Evolutionary conservation across 2,797 vertebrate genomes (phyloP).

Genomic region (Pelobates cultripes): DNA sequence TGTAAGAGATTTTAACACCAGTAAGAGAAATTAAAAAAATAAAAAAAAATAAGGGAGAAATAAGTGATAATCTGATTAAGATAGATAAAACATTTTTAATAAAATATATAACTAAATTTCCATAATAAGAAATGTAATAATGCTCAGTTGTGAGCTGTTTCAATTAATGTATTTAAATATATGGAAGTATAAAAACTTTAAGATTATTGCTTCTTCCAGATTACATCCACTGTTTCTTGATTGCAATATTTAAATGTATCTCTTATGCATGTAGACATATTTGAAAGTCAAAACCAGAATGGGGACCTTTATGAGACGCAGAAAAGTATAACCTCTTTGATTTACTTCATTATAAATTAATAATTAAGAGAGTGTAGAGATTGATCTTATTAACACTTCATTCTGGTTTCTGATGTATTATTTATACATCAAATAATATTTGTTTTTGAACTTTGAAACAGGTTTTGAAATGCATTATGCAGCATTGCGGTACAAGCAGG

Average conservation of each 20-base stretch:
- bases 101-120: too few relatives aligned
- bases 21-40: too few relatives aligned
- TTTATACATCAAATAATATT: slow-evolving; percentile 42
- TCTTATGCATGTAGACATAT: neutral
- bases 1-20: too few relatives aligned
- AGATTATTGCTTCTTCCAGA: neutral
- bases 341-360: slow-evolving; percentile 43
- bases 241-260: neutral
- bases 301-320: slow-evolving; percentile 10
- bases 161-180: neutral
- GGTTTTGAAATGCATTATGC: slow-evolving; percentile 29
- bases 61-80: too few relatives aligned
- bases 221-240: neutral
- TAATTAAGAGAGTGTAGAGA: slow-evolving; percentile 36
- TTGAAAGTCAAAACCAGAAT: slow-evolving; percentile 8
- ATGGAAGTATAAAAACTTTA: neutral
- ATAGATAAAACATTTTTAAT: too few relatives aligned
- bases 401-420: slow-evolving; percentile 43
- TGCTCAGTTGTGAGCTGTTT: too few relatives aligned
- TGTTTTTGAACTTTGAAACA: slow-evolving; percentile 35
- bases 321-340: slow-evolving; percentile 28
- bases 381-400: slow-evolving; percentile 44
- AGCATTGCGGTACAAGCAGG: neutral
- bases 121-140: too few relatives aligned
- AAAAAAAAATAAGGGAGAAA: too few relatives aligned